These are phyloP conservation scores for Drosophila orosa DNA, from an alignment of 1,140 invertebrate genomes.

Conservation along the genomic window DNA sequence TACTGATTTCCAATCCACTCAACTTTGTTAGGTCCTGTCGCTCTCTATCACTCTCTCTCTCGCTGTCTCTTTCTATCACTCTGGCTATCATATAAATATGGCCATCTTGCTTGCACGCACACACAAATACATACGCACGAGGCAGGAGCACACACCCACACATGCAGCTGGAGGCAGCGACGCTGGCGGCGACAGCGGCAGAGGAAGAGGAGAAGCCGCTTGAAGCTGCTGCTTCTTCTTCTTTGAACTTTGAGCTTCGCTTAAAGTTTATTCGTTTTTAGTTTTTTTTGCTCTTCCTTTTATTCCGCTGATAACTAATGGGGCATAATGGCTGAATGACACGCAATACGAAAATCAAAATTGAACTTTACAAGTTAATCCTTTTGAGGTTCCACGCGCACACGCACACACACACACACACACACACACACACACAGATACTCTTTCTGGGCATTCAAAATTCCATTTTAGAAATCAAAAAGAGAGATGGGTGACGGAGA, in stretches of 20 bases:
- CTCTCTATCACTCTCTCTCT: conserved; percentile 11
- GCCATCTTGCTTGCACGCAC: conserved; percentile 56
- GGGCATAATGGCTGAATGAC: conserved; percentile 63
- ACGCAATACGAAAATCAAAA: conserved; percentile 79
- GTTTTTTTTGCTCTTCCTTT: conserved; percentile 32
- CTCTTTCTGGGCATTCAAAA: conserved; percentile 51
- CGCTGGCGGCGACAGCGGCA: conserved; percentile 2
- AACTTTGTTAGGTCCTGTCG: conserved; percentile 30
- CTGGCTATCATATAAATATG: conserved; percentile 19
- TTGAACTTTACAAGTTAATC: conserved; percentile 82
- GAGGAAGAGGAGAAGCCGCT: conserved; percentile 29
- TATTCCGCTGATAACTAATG: conserved; percentile 32
- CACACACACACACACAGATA: conserved; percentile 17
- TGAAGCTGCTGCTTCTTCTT: conserved; percentile 20
- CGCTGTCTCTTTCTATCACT: conserved; percentile 3
- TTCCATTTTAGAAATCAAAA: conserved; percentile 39
- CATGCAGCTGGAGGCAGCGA: not conserved
- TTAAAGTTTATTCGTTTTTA: conserved; percentile 39
- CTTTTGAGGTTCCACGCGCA: conserved; percentile 56
- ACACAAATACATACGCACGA: conserved; percentile 29
- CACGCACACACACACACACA: too few relatives aligned
- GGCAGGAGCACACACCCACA: conserved; percentile 25
- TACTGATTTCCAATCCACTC: conserved; percentile 55
- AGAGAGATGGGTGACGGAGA: conserved; percentile 2
- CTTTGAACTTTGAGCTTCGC: conserved; percentile 52